Evolutionary conservation across 2,113 vertebrate genomes (phyloP), one percentile per base, ranked within the genome.

Genomic region (Xiphophorus hellerii): DNA sequence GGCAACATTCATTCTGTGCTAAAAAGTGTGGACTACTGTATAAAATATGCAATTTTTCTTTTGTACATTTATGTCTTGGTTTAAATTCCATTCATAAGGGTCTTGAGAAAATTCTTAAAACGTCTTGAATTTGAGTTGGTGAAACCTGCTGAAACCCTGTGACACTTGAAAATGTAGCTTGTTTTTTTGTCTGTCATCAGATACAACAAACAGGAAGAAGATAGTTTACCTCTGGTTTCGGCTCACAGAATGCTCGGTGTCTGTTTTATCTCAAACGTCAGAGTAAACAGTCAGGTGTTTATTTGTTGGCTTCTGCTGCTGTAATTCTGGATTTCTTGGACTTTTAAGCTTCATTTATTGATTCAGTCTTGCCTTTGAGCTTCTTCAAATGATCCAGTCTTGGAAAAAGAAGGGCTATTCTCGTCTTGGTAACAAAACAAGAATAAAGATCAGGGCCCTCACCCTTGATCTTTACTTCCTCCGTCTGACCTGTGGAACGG

Each of bases 141-240:
- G 33, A 8, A 35, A 35, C 1, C 33, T 35, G 8, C 33, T 9
- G 33, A 35, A 35, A 35, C 35, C 31, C 0, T 35, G 35, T 10
- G 35, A 35, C 1, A 35, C 35, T 35, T 25, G 51, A 25, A 10
- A 17, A 27, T 39, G 67, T 1, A 27, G 15, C 10, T 5, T 33
- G 31, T 7, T 28, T 66, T 60, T 28, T 14, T 60, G 31, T 51
- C 48, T 31, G 28, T 74, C 54, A 64, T 35, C 61, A 71, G 77
- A 80, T 62, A 51, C 9, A 69, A 28, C 12, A 48, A 13, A 0
- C n/a, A 35, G 30, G 31, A 25, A n/a, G 51, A n/a, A 11, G 51
- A 25, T 58, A n/a, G 8, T 58, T 58, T 58, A 11, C 8, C 51
- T 58, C 25, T 58, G 25, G 51, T 58, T 58, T 58, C 9, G 22